phyloP scores from a whole-genome alignment of 2,888 invertebrate species.

The Ornithoptera priamus region DNA sequence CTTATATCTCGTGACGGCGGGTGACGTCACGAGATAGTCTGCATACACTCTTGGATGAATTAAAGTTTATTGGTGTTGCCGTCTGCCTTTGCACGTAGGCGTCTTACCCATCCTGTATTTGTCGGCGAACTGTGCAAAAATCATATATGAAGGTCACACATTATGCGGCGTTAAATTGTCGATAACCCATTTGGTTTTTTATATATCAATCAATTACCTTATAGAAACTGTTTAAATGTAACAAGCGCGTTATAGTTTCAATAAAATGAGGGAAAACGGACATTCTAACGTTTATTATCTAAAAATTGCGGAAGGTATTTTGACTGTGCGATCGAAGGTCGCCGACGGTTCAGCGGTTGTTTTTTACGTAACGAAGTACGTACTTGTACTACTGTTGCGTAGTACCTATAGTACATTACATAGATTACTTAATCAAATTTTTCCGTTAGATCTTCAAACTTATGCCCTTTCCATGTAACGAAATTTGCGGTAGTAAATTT shows the following conservation, averaged over 20 bases:
- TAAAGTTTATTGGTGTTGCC: conserved; percentile 12
- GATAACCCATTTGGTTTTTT: no score
- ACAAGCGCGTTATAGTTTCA: no score
- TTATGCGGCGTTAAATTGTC: neutral
- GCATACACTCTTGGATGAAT: conserved; percentile 3
- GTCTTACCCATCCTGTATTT: neutral
- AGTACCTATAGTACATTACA: neutral
- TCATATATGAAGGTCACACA: conserved; percentile 8
- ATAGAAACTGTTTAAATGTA: no score
- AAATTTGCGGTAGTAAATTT: no score
- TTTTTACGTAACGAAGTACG: neutral
- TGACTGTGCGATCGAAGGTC: conserved; percentile 20
- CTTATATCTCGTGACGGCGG: conserved; percentile 34
- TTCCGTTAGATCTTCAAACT: no score
- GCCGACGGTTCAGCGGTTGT: neutral
- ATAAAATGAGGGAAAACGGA: neutral
- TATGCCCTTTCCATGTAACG: no score
- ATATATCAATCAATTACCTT: no score
- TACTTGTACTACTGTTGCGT: neutral
- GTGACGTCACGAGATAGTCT: conserved; percentile 32
- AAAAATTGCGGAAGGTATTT: conserved; percentile 27
- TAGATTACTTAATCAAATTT: neutral
- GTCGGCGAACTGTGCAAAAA: neutral
- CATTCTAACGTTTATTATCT: neutral
- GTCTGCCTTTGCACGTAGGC: conserved; percentile 1